Evolutionary conservation across 1,140 invertebrate species (phyloP).

Genomic region (Drosophila bocki): DNA sequence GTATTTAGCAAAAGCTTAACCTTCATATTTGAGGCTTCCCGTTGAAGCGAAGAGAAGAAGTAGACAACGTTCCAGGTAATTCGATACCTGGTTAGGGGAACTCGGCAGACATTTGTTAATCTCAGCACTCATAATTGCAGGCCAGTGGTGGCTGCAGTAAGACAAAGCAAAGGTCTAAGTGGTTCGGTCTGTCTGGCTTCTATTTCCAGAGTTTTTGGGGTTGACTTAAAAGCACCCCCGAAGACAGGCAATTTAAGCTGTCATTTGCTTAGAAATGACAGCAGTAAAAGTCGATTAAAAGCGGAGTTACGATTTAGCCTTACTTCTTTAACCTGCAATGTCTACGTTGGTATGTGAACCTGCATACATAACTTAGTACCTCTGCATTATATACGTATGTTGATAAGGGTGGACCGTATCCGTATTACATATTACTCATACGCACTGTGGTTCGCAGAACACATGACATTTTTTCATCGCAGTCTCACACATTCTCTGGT

Average conservation of each 20-base stretch:
- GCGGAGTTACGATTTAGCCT: conserved; percentile 11
- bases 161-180: conserved; percentile 7
- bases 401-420: conserved; percentile 8
- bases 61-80: conserved; percentile 16
- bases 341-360: conserved; percentile 9
- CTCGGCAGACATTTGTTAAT: conserved; percentile 27
- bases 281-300: conserved; percentile 1
- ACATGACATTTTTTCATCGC: neutral
- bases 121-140: conserved; percentile 39
- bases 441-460: neutral
- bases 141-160: conserved; percentile 5
- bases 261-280: conserved; percentile 11
- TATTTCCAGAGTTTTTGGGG: conserved; percentile 12
- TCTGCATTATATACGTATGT: conserved; percentile 28
- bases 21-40: conserved; percentile 79
- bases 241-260: conserved; percentile 7
- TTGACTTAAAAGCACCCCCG: conserved; percentile 20
- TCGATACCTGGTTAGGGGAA: conserved; percentile 5
- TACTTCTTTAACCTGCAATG: conserved; percentile 6
- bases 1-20: conserved; percentile 80
- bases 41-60: conserved; percentile 14
- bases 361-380: conserved; percentile 14
- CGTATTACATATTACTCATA: conserved; percentile 2
- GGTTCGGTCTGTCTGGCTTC: conserved; percentile 11
- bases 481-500: neutral